Evolutionary conservation across 2,888 invertebrate genomes (phyloP).

Genomic region (Zaprionus lineosus): DNA sequence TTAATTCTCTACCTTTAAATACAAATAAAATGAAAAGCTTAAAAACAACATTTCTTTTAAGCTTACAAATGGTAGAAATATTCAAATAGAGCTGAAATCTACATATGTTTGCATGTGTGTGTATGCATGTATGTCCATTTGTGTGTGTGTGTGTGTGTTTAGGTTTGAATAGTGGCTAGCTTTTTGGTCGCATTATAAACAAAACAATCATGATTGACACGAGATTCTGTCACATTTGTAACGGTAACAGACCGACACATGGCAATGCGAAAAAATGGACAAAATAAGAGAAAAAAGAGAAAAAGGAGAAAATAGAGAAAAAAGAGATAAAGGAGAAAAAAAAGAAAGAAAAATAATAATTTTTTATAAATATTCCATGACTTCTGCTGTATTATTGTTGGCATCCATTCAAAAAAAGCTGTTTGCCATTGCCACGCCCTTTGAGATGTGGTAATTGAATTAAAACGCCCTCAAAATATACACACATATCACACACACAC

Average conservation of each 20-base stretch:
- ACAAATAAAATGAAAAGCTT: too few species aligned
- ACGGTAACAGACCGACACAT: too few species aligned
- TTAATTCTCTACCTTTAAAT: too few species aligned
- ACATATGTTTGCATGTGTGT: too few species aligned
- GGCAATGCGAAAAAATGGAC: conserved; percentile 1
- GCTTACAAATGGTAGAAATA: too few species aligned
- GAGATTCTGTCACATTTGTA: neutral
- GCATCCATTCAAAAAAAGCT: neutral
- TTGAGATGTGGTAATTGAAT: conserved; percentile 56
- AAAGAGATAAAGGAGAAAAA: neutral
- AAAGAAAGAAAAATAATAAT: neutral
- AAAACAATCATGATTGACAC: conserved; percentile 3
- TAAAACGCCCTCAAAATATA: conserved; percentile 27
- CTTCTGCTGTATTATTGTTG: conserved; percentile 11
- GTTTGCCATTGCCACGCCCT: conserved; percentile 20
- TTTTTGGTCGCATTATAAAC: neutral
- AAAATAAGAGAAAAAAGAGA: neutral
- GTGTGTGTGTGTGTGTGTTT: too few species aligned
- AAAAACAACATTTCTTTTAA: too few species aligned
- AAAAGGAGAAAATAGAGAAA: neutral
- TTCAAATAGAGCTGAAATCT: too few species aligned
- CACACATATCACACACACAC: conserved; percentile 18
- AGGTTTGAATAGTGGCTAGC: too few species aligned
- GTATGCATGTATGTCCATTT: too few species aligned
- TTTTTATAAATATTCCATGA: neutral